These are phyloP conservation scores for Saccostrea cuccullata DNA, from an alignment of 1,140 invertebrate species.

Conservation along the genomic window DNA sequence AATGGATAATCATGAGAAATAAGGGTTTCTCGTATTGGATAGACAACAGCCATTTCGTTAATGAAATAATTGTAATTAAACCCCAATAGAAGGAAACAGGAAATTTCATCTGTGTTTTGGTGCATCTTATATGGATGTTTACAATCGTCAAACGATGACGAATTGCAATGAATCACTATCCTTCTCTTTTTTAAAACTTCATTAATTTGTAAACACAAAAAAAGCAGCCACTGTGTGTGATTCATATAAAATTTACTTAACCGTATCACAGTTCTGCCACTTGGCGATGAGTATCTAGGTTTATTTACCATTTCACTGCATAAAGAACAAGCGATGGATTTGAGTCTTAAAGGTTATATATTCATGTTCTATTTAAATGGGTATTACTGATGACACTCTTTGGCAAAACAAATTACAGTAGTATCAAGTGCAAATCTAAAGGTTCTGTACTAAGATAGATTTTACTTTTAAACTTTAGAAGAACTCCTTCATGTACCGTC, in stretches of 20 bases:
- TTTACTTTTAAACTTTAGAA: neutral
- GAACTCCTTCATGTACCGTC: neutral
- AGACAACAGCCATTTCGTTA: slow-evolving; percentile 22
- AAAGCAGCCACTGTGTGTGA: slow-evolving; percentile 25
- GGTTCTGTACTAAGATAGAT: neutral
- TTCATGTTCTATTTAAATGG: slow-evolving; percentile 4
- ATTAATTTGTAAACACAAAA: slow-evolving; percentile 30
- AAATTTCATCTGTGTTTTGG: slow-evolving; percentile 28
- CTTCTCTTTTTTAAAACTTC: slow-evolving; percentile 18
- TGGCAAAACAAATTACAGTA: neutral
- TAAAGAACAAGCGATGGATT: neutral
- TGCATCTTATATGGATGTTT: slow-evolving; percentile 32
- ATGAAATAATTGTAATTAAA: slow-evolving; percentile 34
- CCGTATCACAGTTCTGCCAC: neutral
- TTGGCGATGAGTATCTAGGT: neutral
- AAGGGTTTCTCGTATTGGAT: neutral
- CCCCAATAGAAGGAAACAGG: slow-evolving; percentile 12
- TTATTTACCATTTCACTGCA: neutral
- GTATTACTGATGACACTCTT: neutral
- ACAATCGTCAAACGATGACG: slow-evolving; percentile 1
- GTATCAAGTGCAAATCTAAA: neutral
- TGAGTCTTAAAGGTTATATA: neutral
- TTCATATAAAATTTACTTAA: slow-evolving; percentile 24
- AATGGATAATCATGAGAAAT: neutral
- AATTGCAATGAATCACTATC: neutral